These are phyloP conservation scores for Gavialis gangeticus DNA, from an alignment of 2,113 vertebrate species.

Conservation along the genomic window DNA sequence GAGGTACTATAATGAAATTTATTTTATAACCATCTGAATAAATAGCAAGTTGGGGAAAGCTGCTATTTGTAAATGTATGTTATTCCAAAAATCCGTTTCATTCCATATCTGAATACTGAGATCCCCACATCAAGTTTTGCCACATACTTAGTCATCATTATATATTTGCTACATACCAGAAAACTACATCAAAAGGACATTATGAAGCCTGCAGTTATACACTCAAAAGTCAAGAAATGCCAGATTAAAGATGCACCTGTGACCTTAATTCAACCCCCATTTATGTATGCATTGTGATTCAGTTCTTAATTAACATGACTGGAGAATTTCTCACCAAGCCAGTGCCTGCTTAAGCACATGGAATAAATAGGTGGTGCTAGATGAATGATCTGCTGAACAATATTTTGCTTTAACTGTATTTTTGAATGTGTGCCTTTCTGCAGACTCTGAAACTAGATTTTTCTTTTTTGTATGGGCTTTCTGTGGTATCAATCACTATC, in stretches of 20 bases:
- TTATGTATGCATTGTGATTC: conserved; percentile 1
- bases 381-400: not conserved
- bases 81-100: not conserved
- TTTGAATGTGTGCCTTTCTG: not conserved
- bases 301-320: not conserved
- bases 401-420: not conserved
- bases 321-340: not conserved
- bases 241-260: conserved; percentile 25
- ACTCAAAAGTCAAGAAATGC: conserved; percentile 32
- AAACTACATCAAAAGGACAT: conserved; percentile 27
- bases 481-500: not conserved
- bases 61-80: too few relatives aligned
- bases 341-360: not conserved
- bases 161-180: conserved; percentile 39
- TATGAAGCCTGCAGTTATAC: conserved; percentile 6
- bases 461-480: not conserved
- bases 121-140: conserved; percentile 4
- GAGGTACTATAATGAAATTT: too few relatives aligned
- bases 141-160: not conserved
- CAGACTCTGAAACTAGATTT: not conserved
- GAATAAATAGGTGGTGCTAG: not conserved
- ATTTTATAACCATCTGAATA: too few relatives aligned
- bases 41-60: too few relatives aligned
- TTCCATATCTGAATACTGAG: conserved; percentile 6
- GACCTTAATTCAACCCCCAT: conserved; percentile 29